A percentile compares a stretch with the other conserved stretches of the same genome.
phyloP scores from a whole-genome alignment of 2,113 vertebrate genomes.

The Dicaeum eximium region DNA sequence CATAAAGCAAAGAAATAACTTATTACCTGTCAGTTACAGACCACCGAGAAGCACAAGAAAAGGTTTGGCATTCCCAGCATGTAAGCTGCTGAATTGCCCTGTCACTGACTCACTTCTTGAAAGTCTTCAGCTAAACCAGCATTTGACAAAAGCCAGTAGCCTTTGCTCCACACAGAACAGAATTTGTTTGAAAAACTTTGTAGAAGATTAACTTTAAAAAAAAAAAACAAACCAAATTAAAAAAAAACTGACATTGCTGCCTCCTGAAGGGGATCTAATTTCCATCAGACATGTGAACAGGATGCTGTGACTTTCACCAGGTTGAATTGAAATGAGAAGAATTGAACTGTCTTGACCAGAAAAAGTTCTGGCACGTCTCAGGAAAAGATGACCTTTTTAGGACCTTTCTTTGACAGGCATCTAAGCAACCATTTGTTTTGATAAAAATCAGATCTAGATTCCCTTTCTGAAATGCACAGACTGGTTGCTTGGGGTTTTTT shows the following conservation, averaged over 20 bases:
- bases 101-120: neutral
- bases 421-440: neutral
- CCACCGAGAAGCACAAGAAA: neutral
- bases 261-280: neutral
- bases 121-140: neutral
- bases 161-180: neutral
- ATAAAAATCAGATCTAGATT: neutral
- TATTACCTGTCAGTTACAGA: neutral
- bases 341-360: neutral
- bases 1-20: neutral
- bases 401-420: neutral
- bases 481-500: neutral
- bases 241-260: neutral
- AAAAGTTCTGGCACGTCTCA: accelerated
- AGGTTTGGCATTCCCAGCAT: neutral
- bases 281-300: neutral
- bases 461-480: neutral
- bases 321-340: neutral
- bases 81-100: neutral
- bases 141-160: neutral
- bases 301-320: neutral
- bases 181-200: neutral
- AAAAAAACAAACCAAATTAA: neutral
- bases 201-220: neutral
- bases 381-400: neutral